phyloP scores from a whole-genome alignment of 2,888 invertebrate genomes.

The Scrobipalpa atriplicella region DNA sequence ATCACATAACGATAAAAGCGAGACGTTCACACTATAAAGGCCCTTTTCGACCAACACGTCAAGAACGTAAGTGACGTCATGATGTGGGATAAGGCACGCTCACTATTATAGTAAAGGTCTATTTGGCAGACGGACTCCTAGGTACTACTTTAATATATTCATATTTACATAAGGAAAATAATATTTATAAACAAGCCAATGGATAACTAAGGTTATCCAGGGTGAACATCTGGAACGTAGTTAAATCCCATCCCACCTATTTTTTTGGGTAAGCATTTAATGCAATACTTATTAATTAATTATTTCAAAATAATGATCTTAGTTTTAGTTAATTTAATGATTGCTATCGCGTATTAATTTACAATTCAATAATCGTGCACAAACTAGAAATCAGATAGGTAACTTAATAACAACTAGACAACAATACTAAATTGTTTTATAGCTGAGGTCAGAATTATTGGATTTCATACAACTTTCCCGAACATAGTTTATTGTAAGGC shows the following conservation, averaged over 20 bases:
- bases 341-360: not conserved
- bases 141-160: not conserved
- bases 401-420: not conserved
- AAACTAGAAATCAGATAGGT: not conserved
- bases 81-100: slow-evolving; percentile 14
- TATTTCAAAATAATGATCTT: too few species aligned
- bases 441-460: not conserved
- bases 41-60: not conserved
- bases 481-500: not conserved
- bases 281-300: too few species aligned
- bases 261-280: too few species aligned
- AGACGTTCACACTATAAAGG: not conserved
- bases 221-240: too few species aligned
- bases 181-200: too few species aligned
- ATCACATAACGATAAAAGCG: not conserved
- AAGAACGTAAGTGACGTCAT: not conserved
- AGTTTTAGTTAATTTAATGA: not conserved
- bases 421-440: not conserved
- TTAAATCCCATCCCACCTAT: too few species aligned
- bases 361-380: not conserved
- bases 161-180: too few species aligned
- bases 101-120: not conserved
- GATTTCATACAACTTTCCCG: slow-evolving; percentile 1
- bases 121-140: not conserved
- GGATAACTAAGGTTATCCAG: too few species aligned